Base-by-base conservation (phyloP, 2,113 vertebrate species). In the Oceanodroma tethys region DNA sequence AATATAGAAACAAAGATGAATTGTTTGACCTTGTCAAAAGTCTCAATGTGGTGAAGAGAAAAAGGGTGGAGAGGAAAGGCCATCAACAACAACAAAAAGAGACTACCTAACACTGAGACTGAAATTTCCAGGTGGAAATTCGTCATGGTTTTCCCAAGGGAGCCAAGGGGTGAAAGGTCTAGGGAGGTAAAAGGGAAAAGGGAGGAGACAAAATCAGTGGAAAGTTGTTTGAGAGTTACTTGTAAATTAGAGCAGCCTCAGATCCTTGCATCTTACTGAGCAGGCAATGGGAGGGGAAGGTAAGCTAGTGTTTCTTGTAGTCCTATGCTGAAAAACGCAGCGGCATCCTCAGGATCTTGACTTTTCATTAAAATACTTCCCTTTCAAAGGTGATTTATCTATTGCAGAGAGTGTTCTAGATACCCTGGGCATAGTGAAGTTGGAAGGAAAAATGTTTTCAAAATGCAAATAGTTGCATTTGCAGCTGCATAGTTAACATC, bases 1-100 rank as follows among this genome's bases (percentile, higher is more conserved):
- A 95, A 95, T 82, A 88, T 73, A 91, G 92, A 92, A 90, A 90
- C 58, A 60, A 92, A 80, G 85, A 96, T 73, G 5, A 85, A 93
- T 95, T 91, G 79, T 62, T 92, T 93, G 81, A 92, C 88, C 93
- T 84, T 95, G 88, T 92, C 92, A 91, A 29, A 92, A 92, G 63
- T 81, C 65, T 97, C 86, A 74, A 8, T 71, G 82, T 43, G 59
- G 45, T 80, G 62, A 94, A 94, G 84, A 89, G 62, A 93, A 80
- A 73, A 53, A 95, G 63, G 88, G 59, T 92, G 72, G 92, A 93
- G 81, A 93, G 94, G 86, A 95, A 95, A 75, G 81, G 81, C 70
- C 66, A 79, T 52, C 70, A 80, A 29, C 58, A 84, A 43, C 65
- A 92, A 86, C 38, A 93, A 93, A 15, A 83, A 88, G 63, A 95